phyloP scores from a whole-genome alignment of 2,888 invertebrate genomes.

The Enchytraeus crypticus region DNA sequence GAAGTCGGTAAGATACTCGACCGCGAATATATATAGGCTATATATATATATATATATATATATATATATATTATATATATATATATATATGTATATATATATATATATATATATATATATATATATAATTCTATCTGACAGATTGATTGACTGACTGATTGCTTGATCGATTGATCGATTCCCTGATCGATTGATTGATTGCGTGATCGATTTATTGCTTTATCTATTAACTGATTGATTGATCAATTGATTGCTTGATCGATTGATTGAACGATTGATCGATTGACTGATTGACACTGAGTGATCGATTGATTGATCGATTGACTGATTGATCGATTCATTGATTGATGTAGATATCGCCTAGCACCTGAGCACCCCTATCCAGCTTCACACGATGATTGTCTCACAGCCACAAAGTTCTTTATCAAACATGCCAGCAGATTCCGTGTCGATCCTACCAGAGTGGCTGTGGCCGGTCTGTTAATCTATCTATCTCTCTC shows the following conservation, averaged over 20 bases:
- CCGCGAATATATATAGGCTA: no score
- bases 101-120: not conserved
- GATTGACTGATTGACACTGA: no score
- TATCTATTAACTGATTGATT: no score
- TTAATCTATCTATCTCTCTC: no score
- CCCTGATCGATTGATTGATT: no score
- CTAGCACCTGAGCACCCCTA: conserved; percentile 31
- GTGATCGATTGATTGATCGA: no score
- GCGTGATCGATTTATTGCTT: no score
- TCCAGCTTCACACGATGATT: conserved; percentile 48
- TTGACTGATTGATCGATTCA: no score
- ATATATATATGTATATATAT: not conserved
- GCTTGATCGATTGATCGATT: no score
- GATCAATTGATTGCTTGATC: no score
- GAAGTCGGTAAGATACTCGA: no score
- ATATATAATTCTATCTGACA: not conserved
- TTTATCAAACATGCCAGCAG: conserved; percentile 32
- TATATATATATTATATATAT: not conserved
- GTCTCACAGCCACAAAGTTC: conserved; percentile 39
- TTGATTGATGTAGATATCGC: conserved; percentile 8
- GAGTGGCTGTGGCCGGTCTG: conserved; percentile 34
- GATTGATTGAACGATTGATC: no score
- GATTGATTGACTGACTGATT: not conserved
- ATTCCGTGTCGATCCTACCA: conserved; percentile 29
- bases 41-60: not conserved